These are phyloP conservation scores for Teleogryllus oceanicus DNA, from an alignment of 2,888 invertebrate species.

Conservation along the genomic window DNA sequence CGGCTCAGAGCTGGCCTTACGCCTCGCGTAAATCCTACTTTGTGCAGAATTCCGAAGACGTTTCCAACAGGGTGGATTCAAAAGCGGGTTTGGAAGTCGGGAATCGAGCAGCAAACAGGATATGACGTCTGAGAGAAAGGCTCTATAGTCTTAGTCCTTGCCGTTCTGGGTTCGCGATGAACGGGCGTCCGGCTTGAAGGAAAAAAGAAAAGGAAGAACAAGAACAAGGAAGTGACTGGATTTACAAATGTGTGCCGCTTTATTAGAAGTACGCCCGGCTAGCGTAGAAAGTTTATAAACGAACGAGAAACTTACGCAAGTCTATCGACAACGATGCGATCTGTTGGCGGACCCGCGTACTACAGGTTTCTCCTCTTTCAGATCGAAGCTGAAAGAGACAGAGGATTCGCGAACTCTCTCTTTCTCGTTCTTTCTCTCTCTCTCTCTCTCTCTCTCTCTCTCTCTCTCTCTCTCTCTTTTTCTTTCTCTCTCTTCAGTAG, in stretches of 20 bases:
- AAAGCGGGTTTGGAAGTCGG: neutral
- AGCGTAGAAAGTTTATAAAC: too few species aligned
- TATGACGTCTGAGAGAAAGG: neutral
- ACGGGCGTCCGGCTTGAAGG: neutral
- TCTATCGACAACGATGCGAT: too few species aligned
- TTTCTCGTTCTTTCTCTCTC: too few species aligned
- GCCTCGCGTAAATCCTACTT: neutral
- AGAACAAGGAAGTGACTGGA: neutral
- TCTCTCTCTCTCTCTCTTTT: too few species aligned
- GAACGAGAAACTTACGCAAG: too few species aligned
- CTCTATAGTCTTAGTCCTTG: neutral
- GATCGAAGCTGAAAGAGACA: too few species aligned
- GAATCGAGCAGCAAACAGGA: constrained; percentile 18
- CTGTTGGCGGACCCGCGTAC: too few species aligned
- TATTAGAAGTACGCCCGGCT: neutral
- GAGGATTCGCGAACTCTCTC: too few species aligned
- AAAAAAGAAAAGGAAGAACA: neutral
- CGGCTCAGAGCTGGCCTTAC: neutral
- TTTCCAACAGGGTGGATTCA: constrained; percentile 6
- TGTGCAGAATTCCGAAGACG: constrained; percentile 18
- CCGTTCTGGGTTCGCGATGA: neutral
- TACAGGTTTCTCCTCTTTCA: too few species aligned
- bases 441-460: too few species aligned
- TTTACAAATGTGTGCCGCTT: neutral
- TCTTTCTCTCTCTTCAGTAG: too few species aligned